A percentile compares a stretch with the other conserved stretches of the same genome.
These are phyloP conservation scores for Brachionus asplanchnoidis DNA, from an alignment of 1,140 invertebrate genomes.

Conservation along the genomic window DNA sequence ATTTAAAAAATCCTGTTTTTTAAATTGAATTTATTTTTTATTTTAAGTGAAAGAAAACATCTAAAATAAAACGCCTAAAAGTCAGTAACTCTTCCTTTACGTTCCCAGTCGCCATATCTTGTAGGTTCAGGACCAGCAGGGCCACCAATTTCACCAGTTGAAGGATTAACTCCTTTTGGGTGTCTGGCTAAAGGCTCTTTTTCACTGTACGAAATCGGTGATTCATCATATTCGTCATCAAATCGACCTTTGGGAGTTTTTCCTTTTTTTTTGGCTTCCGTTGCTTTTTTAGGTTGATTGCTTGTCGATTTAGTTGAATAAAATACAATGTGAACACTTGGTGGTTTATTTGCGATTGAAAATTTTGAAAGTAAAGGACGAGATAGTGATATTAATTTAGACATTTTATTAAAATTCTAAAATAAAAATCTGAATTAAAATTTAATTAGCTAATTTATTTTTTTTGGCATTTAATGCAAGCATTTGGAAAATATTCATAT, in stretches of 20 bases:
- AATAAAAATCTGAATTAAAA: not conserved
- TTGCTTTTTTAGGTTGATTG: not conserved
- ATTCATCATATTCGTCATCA: constrained; percentile 35
- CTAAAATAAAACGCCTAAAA: not conserved
- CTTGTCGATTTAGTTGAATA: not conserved
- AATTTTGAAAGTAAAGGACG: not conserved
- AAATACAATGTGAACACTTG: not conserved
- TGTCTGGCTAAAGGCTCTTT: constrained; percentile 24
- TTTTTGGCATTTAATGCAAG: constrained; percentile 12
- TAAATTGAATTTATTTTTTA: not conserved
- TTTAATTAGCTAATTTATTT: not conserved
- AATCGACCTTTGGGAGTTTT: constrained; percentile 32
- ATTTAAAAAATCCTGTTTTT: not conserved
- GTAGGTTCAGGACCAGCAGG: constrained; percentile 95
- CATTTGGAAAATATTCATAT: constrained; percentile 41
- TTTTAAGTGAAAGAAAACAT: not conserved
- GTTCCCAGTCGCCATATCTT: constrained; percentile 97
- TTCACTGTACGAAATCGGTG: constrained; percentile 24
- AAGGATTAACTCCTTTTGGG: constrained; percentile 57
- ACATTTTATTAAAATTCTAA: not conserved
- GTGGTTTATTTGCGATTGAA: not conserved
- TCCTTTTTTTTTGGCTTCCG: not conserved
- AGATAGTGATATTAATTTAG: not conserved
- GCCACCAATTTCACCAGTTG: constrained; percentile 86
- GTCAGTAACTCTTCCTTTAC: constrained; percentile 72